These are phyloP conservation scores for Metallyticus violacea DNA, from an alignment of 2,888 invertebrate genomes.

Conservation along the genomic window DNA sequence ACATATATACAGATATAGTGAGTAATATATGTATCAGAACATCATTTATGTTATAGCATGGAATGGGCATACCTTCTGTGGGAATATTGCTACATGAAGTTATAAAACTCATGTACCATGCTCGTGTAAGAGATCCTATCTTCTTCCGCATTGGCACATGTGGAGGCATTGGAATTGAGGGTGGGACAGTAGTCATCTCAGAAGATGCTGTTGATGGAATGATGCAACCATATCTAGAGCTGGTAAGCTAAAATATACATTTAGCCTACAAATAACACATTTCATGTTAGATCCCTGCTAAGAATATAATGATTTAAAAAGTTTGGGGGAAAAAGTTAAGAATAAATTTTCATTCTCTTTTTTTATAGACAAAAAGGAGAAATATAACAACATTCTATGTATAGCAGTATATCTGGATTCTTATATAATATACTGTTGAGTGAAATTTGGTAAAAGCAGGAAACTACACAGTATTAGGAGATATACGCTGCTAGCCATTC, in stretches of 20 bases:
- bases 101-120: constrained; percentile 94
- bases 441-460: too few relatives aligned
- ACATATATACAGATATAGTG: not conserved
- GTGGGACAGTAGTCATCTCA: constrained; percentile 91
- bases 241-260: constrained; percentile 57
- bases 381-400: too few relatives aligned
- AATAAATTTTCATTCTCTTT: too few relatives aligned
- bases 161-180: constrained; percentile 89
- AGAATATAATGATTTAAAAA: too few relatives aligned
- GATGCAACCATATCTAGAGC: constrained; percentile 74
- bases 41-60: constrained; percentile 66
- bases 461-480: too few relatives aligned
- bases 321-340: too few relatives aligned
- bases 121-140: constrained; percentile 80
- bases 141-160: constrained; percentile 93
- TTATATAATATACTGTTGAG: too few relatives aligned
- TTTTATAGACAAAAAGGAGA: too few relatives aligned
- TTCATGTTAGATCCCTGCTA: too few relatives aligned
- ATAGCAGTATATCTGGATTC: too few relatives aligned
- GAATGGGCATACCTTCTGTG: constrained; percentile 96
- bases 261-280: not conserved
- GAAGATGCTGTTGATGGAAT: constrained; percentile 89
- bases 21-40: not conserved
- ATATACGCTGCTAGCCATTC: too few relatives aligned
- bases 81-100: constrained; percentile 94